Evolutionary conservation across 2,888 invertebrate genomes (phyloP), one percentile per base, ranked within the genome.

Genomic region (Leptinotarsa peninsularis): DNA sequence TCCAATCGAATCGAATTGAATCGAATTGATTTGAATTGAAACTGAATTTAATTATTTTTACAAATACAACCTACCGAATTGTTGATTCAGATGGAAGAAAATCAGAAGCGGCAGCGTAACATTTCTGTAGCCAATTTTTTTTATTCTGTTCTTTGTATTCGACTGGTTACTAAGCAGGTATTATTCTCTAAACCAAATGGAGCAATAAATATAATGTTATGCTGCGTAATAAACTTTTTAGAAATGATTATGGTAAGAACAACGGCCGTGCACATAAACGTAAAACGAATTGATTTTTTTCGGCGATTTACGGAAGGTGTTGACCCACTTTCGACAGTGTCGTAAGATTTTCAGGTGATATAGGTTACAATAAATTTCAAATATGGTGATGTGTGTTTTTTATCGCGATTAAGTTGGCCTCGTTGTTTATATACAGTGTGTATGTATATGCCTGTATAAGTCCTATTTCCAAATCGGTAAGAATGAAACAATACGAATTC

Each of bases 251-350:
- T 68, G 68, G 68, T 52, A n/a, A 23, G 68, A 68, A 68, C 67
- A 67, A 67, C 52, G 54, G 52, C 27, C 54, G 52, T 50, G 68
- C 27, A 52, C 68, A 50, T 50, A 68, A 68, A 52, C 14, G 50
- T 54, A 27, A 52, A 68, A 54, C 50, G 54, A 54, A 52, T 52
- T 54, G 27, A 70, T 70, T 70, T 70, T 70, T 58, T 54, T 58
- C 49, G 58, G 70, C 70, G 58, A 70, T 70, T 58, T 70, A 70
- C 56, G 70, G 70, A 58, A 70, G 58, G 27, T 63, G 63, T 23
- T 74, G 74, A 70, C 74, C 73, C 49, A 50, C 58, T 68, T 54
- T 73, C 58, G 54, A 14, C 67, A 67, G 56, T 67, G 68, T 73
- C 73, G 21, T 68, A 68, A 68, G 67, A 60, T 68, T 58, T 68